phyloP scores from a whole-genome alignment of 2,797 vertebrate species.

The Danio kyathit region DNA sequence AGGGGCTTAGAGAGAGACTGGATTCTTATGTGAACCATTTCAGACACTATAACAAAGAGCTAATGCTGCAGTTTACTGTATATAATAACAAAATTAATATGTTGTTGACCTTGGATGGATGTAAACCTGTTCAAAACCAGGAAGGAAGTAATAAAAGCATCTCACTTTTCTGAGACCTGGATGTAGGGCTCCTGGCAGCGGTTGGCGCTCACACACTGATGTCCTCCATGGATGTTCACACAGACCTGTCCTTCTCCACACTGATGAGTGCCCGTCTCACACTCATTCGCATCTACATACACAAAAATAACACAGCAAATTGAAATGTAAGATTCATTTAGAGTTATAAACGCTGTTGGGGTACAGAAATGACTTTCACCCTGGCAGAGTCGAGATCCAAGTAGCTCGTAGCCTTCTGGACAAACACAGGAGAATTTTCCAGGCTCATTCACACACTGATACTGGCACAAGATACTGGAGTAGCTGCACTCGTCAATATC shows the following conservation, averaged over 20 bases:
- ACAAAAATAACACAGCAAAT: constrained; percentile 13
- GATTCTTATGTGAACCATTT: no score
- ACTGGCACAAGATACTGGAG: constrained; percentile 91
- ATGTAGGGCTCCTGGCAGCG: constrained; percentile 88
- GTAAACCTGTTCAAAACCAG: not conserved
- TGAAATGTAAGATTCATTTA: constrained; percentile 23
- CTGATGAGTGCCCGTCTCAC: constrained; percentile 84
- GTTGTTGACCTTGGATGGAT: no score
- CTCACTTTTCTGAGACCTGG: constrained; percentile 91
- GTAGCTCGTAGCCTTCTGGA: constrained; percentile 89
- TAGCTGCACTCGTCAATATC: constrained; percentile 93
- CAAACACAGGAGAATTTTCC: constrained; percentile 90
- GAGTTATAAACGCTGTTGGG: not conserved
- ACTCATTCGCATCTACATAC: constrained; percentile 89
- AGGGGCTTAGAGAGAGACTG: no score
- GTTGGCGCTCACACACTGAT: constrained; percentile 88
- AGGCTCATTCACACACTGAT: constrained; percentile 88
- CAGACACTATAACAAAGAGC: no score
- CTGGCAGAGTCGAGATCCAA: constrained; percentile 88
- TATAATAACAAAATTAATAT: no score
- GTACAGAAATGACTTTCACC: constrained; percentile 72
- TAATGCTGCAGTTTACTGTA: no score
- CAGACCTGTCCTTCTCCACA: constrained; percentile 87
- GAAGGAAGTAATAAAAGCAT: no score
- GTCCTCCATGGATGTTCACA: constrained; percentile 87